Conservation (phyloP, 2,888 invertebrate genomes). For the Clivina fossor region DNA sequence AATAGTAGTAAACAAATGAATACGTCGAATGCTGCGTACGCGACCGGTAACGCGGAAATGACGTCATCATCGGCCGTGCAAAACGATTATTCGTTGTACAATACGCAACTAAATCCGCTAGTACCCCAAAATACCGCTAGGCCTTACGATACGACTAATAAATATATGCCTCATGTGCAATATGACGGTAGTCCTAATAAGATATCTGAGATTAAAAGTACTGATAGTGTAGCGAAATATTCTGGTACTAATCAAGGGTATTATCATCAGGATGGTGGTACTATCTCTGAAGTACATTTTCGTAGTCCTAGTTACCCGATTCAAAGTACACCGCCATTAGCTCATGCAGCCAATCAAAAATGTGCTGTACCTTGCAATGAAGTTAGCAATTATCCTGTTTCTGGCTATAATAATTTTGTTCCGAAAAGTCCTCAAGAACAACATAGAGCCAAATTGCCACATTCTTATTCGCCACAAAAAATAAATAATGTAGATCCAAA, state of each 20-base stretch:
- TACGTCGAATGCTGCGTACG: too few relatives aligned
- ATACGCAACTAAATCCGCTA: slow-evolving; percentile 8
- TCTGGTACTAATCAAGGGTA: background rate
- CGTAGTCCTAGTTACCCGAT: slow-evolving; percentile 18
- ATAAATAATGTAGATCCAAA: background rate
- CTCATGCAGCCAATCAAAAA: slow-evolving; percentile 20
- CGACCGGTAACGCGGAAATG: background rate
- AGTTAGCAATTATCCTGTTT: background rate
- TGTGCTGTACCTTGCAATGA: background rate
- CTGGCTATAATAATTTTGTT: background rate
- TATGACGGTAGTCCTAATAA: background rate
- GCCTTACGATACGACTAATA: slow-evolving; percentile 17
- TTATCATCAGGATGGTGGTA: slow-evolving; percentile 11
- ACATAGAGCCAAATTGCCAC: background rate
- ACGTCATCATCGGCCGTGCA: background rate
- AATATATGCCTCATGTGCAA: background rate
- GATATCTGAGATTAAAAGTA: background rate
- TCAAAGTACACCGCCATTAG: slow-evolving; percentile 25
- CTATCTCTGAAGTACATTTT: slow-evolving; percentile 13
- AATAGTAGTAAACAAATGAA: slow-evolving; percentile 19
- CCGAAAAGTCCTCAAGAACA: background rate
- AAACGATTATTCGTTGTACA: slow-evolving; percentile 17
- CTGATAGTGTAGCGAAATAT: slow-evolving; percentile 1
- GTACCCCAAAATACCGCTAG: slow-evolving; percentile 19
- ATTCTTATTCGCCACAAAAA: slow-evolving; percentile 15